Conservation (phyloP, 2,797 vertebrate species). For the Neostethus bicornis region DNA sequence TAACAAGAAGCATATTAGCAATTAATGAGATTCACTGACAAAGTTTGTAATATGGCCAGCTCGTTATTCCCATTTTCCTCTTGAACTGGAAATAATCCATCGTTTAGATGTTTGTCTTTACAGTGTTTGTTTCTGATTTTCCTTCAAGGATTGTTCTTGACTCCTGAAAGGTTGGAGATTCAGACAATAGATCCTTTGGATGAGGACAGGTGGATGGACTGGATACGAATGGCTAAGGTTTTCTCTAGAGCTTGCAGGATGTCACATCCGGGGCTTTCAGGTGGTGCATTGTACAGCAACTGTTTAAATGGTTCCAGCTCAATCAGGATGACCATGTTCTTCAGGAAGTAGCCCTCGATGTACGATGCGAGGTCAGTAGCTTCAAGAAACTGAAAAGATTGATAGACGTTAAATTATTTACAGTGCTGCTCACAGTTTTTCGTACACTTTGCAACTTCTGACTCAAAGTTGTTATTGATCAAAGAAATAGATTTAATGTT, state of each 20-base stretch:
- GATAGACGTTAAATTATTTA: too few species aligned
- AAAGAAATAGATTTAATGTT: too few species aligned
- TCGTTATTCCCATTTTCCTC: constrained; percentile 6
- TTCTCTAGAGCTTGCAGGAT: constrained; percentile 93
- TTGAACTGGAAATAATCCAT: not conserved
- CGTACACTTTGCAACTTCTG: too few species aligned
- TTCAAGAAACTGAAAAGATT: constrained; percentile 89
- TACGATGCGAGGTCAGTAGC: constrained; percentile 91
- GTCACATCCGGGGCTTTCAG: constrained; percentile 86
- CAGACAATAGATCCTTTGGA: constrained; percentile 95
- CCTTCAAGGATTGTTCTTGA: not conserved
- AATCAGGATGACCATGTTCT: constrained; percentile 97
- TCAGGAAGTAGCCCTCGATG: constrained; percentile 96
- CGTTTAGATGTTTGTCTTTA: constrained; percentile 3
- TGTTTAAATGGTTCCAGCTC: constrained; percentile 96
- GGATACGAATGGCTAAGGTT: constrained; percentile 91
- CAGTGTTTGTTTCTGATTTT: constrained; percentile 10
- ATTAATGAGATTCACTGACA: constrained; percentile 42
- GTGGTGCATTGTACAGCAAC: constrained; percentile 89
- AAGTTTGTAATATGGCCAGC: constrained; percentile 16
- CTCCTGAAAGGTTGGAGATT: constrained; percentile 5
- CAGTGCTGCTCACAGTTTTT: not conserved
- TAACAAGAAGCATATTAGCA: constrained; percentile 53
- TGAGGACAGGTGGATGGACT: constrained; percentile 97
- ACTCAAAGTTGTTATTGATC: too few species aligned